Evolutionary conservation across 2,797 vertebrate genomes (phyloP), one percentile per base, ranked within the genome.

Genomic region (Neomorphus geoffroyi): DNA sequence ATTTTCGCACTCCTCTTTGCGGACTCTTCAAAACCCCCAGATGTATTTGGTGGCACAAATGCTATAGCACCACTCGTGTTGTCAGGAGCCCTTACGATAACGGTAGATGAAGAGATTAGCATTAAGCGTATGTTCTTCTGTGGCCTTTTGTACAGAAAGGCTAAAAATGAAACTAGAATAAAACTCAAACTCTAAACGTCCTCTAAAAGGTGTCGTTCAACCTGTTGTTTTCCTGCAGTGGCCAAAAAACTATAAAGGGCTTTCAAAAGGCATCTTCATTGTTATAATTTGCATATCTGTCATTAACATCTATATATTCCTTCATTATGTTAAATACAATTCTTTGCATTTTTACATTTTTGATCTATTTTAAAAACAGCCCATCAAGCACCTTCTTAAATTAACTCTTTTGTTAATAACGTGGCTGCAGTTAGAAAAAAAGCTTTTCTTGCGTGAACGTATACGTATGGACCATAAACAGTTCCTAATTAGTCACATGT

Each of bases 401-500:
- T 98, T 97, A 97, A 95, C 87, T 94, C 85, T 94, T 90, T 81
- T 86, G 93, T 97, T 96, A 96, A 96, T 96, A 96, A 91, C 6
- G 1, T 43, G 61, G 60, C 78, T 91, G 61, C 77, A 41, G 61
- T 89, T 89, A 65, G 58, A 88, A 54, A 88, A 54, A 46, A 69
- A 88, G 61, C 46, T 67, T 97, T 92, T 96, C 93, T 80, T 86
- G 57, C 95, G 96, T 93, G 94, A 97, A 92, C 53, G 30, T 87
- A 92, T 94, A 87, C 93, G 58, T 78, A 79, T 80, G 78, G 94
- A 95, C 93, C 96, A 97, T 97, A 98, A 98, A 97, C 96, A 98
- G 93, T 94, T 81, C 73, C 94, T 98, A 98, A 98, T 98, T 98
- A 98, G 95, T 96, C 97, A 97, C 98, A 98, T 94, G 97, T 98